These are phyloP conservation scores for Rhopilema esculentum DNA, from an alignment of 30 jellyfish, hydroid and myxozoan species.

Conservation along the genomic window DNA sequence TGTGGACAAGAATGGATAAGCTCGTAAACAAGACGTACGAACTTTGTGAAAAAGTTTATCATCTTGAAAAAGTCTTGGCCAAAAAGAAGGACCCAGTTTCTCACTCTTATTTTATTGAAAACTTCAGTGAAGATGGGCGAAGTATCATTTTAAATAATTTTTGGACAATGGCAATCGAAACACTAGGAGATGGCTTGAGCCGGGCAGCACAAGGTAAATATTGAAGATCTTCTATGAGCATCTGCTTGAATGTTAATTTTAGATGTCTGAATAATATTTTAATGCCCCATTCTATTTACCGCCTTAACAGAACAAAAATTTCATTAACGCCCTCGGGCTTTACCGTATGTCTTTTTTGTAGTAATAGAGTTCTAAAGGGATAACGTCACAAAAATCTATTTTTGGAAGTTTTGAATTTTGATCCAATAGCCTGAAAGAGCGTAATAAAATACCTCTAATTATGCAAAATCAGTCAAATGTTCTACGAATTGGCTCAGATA, in stretches of 20 bases:
- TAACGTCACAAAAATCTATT: no score
- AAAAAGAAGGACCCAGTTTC: conserved; percentile 94
- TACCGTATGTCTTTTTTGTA: no score
- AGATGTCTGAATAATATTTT: no score
- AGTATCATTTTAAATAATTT: conserved; percentile 72
- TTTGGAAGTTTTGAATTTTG: no score
- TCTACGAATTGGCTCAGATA: no score
- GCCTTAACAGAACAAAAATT: not conserved
- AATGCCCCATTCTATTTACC: not conserved
- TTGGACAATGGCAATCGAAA: conserved; percentile 72
- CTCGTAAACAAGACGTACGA: conserved; percentile 58
- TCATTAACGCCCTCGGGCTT: no score
- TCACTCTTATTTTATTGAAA: conserved; percentile 73
- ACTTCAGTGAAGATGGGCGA: conserved; percentile 76
- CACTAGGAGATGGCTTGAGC: conserved; percentile 51
- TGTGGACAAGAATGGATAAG: conserved; percentile 87
- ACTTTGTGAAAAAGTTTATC: conserved; percentile 67
- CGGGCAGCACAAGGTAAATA: conserved; percentile 75
- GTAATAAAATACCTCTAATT: no score
- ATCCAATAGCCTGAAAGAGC: no score
- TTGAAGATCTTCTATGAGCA: not conserved
- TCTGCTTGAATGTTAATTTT: no score
- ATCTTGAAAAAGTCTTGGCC: conserved; percentile 79
- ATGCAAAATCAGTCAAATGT: no score
- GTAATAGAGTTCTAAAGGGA: no score